A percentile compares a stretch with the other conserved stretches of the same genome.
These are phyloP conservation scores for Taenioides sp. DNA, from an alignment of 2,797 vertebrate species.

Conservation along the genomic window DNA sequence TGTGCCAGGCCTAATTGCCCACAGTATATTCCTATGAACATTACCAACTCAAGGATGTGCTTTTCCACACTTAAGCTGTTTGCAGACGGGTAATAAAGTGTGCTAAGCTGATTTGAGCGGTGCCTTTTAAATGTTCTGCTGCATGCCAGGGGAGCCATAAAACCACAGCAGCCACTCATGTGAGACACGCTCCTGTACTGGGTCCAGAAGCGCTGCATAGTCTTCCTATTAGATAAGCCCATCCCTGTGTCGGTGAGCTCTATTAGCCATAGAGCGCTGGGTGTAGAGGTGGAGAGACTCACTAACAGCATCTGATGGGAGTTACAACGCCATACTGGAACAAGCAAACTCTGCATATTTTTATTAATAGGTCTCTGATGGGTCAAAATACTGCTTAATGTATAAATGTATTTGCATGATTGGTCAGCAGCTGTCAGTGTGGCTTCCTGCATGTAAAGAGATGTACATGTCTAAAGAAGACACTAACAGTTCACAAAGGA, in stretches of 20 bases:
- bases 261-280: constrained; percentile 24
- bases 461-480: constrained; percentile 5
- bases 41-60: constrained; percentile 61
- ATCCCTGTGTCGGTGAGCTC: constrained; percentile 47
- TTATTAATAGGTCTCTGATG: constrained; percentile 41
- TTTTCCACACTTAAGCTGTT: constrained; percentile 73
- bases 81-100: constrained; percentile 74
- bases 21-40: constrained; percentile 49
- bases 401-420: constrained; percentile 45
- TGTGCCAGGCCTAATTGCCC: constrained; percentile 54
- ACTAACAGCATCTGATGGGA: constrained; percentile 19
- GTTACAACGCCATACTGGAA: constrained; percentile 32
- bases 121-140: constrained; percentile 70
- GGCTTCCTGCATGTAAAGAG: constrained; percentile 16
- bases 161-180: constrained; percentile 63
- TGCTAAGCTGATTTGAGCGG: constrained; percentile 68
- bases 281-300: constrained; percentile 4
- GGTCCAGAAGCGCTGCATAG: constrained; percentile 62
- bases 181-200: constrained; percentile 55
- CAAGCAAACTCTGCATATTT: constrained; percentile 33
- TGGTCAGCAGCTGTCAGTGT: constrained; percentile 39
- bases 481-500: not conserved
- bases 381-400: constrained; percentile 39
- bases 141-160: constrained; percentile 63
- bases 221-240: constrained; percentile 60